phyloP scores from a whole-genome alignment of 2,888 invertebrate genomes.

The Timandra comae region DNA sequence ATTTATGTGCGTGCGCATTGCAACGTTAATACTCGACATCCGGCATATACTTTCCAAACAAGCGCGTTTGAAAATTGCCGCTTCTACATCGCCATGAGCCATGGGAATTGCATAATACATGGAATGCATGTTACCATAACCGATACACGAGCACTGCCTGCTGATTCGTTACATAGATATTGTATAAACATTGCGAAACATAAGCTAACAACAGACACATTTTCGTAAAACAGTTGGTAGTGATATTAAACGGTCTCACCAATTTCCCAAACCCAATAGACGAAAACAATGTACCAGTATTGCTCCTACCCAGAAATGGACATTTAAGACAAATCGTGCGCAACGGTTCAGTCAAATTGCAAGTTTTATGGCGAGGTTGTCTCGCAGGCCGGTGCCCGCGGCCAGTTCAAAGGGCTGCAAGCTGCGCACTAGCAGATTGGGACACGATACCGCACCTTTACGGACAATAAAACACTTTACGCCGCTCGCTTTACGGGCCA shows the following conservation, averaged over 20 bases:
- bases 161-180: too few relatives aligned
- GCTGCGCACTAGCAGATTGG: conserved; percentile 29
- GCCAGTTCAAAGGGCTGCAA: conserved; percentile 61
- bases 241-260: too few relatives aligned
- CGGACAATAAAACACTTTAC: conserved; percentile 10
- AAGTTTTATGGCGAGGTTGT: conserved; percentile 35
- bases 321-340: conserved; percentile 46
- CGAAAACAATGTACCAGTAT: conserved; percentile 28
- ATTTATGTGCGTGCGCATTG: conserved; percentile 45
- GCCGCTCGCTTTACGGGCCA: conserved; percentile 1
- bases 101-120: conserved; percentile 25
- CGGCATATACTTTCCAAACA: conserved; percentile 51
- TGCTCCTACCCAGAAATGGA: conserved; percentile 36
- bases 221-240: too few relatives aligned
- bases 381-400: conserved; percentile 47
- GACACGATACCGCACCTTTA: conserved; percentile 26
- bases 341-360: conserved; percentile 46
- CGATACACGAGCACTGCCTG: conserved; percentile 9
- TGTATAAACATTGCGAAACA: too few relatives aligned
- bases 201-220: too few relatives aligned
- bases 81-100: conserved; percentile 28
- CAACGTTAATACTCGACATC: conserved; percentile 46
- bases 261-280: not conserved
- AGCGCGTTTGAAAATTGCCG: conserved; percentile 47
- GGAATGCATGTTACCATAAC: conserved; percentile 16